These are phyloP conservation scores for Pipistrellus pygmaeus DNA, from an alignment of 2,797 vertebrate genomes.

Conservation along the genomic window DNA sequence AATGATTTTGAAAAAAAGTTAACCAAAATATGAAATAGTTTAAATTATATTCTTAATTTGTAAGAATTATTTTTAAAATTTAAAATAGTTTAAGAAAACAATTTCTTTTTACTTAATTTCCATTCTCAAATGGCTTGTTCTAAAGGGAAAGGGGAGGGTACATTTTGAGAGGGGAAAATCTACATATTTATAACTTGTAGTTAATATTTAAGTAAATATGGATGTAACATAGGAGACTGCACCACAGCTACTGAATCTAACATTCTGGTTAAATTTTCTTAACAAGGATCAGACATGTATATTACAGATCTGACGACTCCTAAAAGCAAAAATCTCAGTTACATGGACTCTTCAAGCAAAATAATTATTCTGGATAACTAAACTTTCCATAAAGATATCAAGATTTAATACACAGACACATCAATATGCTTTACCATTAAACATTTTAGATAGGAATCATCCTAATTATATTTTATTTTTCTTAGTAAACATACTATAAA, in stretches of 20 bases:
- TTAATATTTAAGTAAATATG: slow-evolving; percentile 39
- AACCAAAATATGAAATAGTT: slow-evolving; percentile 54
- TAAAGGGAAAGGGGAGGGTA: background rate
- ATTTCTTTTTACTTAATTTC: slow-evolving; percentile 54
- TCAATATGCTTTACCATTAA: slow-evolving; percentile 41
- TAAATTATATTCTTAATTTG: slow-evolving; percentile 56
- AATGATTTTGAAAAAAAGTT: slow-evolving; percentile 45
- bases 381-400: slow-evolving; percentile 40
- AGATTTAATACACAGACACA: background rate
- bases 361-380: slow-evolving; percentile 5
- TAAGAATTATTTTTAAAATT: slow-evolving; percentile 35
- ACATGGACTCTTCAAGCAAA: slow-evolving; percentile 35
- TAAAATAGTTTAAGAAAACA: slow-evolving; percentile 38
- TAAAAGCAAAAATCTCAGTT: slow-evolving; percentile 62
- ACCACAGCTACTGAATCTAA: background rate
- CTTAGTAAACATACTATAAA: slow-evolving; percentile 29
- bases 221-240: background rate
- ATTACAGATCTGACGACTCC: slow-evolving; percentile 23
- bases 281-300: slow-evolving; percentile 12
- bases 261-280: slow-evolving; percentile 3
- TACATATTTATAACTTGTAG: background rate
- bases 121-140: slow-evolving; percentile 16
- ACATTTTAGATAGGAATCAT: slow-evolving; percentile 49
- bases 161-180: background rate
- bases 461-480: slow-evolving; percentile 23